These are phyloP conservation scores for Drosophila repletoides DNA, from an alignment of 1,140 invertebrate species.

Conservation along the genomic window DNA sequence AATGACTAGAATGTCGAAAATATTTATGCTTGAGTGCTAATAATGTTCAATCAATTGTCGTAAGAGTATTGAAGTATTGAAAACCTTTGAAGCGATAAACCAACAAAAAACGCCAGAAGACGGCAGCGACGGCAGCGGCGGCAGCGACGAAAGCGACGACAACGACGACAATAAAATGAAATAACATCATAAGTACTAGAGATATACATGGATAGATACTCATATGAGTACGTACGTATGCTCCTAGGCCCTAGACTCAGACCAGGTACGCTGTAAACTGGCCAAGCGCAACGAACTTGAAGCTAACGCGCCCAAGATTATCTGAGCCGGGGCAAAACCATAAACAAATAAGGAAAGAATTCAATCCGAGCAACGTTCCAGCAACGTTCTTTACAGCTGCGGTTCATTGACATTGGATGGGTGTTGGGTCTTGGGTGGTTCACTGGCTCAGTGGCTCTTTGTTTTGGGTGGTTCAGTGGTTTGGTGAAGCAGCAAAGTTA, in stretches of 20 bases:
- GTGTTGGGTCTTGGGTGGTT: slow-evolving; percentile 18
- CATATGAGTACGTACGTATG: slow-evolving; percentile 1
- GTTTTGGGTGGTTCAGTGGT: slow-evolving; percentile 8
- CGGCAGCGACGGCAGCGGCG: slow-evolving; percentile 14
- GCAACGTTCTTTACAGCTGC: slow-evolving; percentile 37
- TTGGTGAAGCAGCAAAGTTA: slow-evolving; percentile 1
- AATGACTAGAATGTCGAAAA: slow-evolving; percentile 48
- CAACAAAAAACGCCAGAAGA: slow-evolving; percentile 59
- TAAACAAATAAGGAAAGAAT: slow-evolving; percentile 79
- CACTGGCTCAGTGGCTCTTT: slow-evolving; percentile 29
- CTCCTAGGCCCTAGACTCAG: neutral
- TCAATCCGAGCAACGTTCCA: slow-evolving; percentile 54
- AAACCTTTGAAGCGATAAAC: slow-evolving; percentile 73
- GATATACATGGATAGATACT: slow-evolving; percentile 25
- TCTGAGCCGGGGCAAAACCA: slow-evolving; percentile 68
- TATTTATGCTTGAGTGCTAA: slow-evolving; percentile 77
- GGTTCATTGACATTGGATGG: slow-evolving; percentile 78
- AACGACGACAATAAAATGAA: slow-evolving; percentile 66
- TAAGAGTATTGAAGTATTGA: slow-evolving; percentile 35
- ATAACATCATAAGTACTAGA: slow-evolving; percentile 72
- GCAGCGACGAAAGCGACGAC: slow-evolving; percentile 6
- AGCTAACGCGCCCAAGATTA: slow-evolving; percentile 75
- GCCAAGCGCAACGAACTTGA: slow-evolving; percentile 78
- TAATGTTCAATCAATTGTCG: slow-evolving; percentile 78
- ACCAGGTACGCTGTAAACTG: slow-evolving; percentile 23